phyloP scores from a whole-genome alignment of 1,140 invertebrate genomes.

The Drosophila lacertosa region DNA sequence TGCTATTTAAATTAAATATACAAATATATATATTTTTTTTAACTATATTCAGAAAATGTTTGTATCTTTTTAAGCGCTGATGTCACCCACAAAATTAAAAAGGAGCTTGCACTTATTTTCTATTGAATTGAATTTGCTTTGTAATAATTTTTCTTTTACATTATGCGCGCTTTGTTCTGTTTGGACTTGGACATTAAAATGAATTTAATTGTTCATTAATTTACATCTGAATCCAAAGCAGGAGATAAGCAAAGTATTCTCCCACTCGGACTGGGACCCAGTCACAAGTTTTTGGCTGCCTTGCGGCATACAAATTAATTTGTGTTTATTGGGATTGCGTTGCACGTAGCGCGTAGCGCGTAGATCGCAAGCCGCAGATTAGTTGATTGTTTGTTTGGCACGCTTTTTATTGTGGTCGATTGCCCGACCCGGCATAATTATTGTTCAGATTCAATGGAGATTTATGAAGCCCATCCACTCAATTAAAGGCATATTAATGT shows the following conservation, averaged over 20 bases:
- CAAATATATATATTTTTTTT: no score
- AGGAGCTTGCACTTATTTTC: no score
- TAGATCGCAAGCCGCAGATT: conserved; percentile 58
- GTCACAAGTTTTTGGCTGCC: conserved; percentile 13
- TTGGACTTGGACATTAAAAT: conserved; percentile 24
- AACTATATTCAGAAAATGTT: no score
- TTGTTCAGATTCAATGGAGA: conserved; percentile 77
- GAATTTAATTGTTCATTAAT: conserved; percentile 22
- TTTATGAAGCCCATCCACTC: conserved; percentile 49
- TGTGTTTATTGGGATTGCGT: conserved; percentile 38
- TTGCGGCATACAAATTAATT: conserved; percentile 74
- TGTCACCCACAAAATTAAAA: no score
- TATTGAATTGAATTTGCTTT: no score
- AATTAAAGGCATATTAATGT: conserved; percentile 53
- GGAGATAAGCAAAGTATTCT: conserved; percentile 23
- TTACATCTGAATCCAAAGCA: neutral
- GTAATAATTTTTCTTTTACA: conserved; percentile 13
- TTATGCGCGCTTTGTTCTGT: neutral
- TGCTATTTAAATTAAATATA: no score
- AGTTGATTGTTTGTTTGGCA: conserved; percentile 54
- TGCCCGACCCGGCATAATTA: conserved; percentile 68
- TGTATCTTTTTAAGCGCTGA: no score
- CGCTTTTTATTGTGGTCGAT: conserved; percentile 71
- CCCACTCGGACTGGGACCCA: no score
- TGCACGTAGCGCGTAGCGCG: conserved; percentile 62